phyloP scores from a whole-genome alignment of 1,140 invertebrate genomes.

The Nephila pilipes region DNA sequence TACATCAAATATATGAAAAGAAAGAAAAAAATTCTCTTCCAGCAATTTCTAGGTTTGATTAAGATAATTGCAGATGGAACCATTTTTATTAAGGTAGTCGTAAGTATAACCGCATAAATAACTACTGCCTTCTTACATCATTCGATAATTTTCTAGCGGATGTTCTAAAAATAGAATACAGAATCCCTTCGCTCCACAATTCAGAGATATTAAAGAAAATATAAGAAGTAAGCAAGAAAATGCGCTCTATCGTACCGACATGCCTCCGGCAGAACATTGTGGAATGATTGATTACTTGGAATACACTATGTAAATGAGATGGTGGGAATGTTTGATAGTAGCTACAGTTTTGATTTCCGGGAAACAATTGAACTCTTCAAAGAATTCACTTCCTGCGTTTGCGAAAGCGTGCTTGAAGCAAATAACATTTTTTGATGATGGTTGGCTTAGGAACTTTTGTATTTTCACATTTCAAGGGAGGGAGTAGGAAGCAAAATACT shows the following conservation, averaged over 20 bases:
- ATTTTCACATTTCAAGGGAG: not conserved
- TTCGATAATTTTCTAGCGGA: not conserved
- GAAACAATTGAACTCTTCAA: slow-evolving; percentile 15
- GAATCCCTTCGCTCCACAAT: not conserved
- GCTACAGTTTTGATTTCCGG: not conserved
- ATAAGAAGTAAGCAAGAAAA: not conserved
- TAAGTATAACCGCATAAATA: not conserved
- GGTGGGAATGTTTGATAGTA: not conserved
- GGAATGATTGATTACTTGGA: not conserved
- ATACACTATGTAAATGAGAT: slow-evolving; percentile 13
- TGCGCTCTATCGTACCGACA: not conserved
- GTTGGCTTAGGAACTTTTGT: not conserved
- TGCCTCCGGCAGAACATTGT: not conserved
- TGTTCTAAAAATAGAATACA: not conserved
- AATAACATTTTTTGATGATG: slow-evolving; percentile 7
- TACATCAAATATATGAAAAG: no score
- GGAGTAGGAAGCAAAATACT: no score
- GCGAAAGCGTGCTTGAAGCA: not conserved
- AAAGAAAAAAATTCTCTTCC: no score
- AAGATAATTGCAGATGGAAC: no score
- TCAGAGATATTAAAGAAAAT: not conserved
- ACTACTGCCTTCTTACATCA: no score
- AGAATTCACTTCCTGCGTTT: not conserved
- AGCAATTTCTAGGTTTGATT: no score
- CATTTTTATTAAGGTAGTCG: not conserved